phyloP scores from a whole-genome alignment of 2,797 vertebrate species.

The Phoxinus dragarum region DNA sequence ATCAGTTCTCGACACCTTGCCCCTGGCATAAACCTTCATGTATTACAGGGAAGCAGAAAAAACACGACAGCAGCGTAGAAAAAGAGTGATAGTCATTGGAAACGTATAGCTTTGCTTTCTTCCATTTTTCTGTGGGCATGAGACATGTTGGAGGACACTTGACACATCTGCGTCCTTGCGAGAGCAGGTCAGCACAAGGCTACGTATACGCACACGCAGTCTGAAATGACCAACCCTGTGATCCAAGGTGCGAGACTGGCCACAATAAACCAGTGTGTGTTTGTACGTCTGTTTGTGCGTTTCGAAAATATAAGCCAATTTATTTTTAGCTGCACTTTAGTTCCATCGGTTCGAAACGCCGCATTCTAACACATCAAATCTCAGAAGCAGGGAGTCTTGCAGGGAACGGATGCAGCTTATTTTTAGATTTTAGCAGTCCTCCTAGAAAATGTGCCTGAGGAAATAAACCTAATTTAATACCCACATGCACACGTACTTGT shows the following conservation, averaged over 20 bases:
- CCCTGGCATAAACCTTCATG: constrained; percentile 51
- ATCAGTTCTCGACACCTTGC: constrained; percentile 57
- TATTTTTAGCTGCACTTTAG: constrained; percentile 56
- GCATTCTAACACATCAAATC: constrained; percentile 51
- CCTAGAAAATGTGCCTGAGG: constrained; percentile 43
- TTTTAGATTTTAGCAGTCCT: constrained; percentile 54
- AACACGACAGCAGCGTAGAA: constrained; percentile 35
- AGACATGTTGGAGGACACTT: constrained; percentile 49
- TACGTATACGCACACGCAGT: background rate
- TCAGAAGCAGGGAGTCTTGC: constrained; percentile 30
- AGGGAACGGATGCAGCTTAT: constrained; percentile 53
- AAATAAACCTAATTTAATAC: constrained; percentile 38
- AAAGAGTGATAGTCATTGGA: constrained; percentile 44
- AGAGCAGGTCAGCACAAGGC: constrained; percentile 39
- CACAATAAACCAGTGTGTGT: background rate
- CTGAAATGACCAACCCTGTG: background rate
- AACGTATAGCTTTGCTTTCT: constrained; percentile 32
- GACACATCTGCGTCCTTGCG: constrained; percentile 52
- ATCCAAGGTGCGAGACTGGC: background rate
- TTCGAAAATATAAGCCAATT: background rate
- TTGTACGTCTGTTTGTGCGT: constrained; percentile 12
- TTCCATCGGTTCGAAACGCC: constrained; percentile 64
- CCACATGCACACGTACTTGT: constrained; percentile 8
- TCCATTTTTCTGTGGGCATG: constrained; percentile 29
- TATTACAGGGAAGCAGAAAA: constrained; percentile 45